A percentile compares a stretch with the other conserved stretches of the same genome.
These are phyloP conservation scores for Fistularia tabacaria DNA, from an alignment of 2,797 vertebrate genomes.

Conservation along the genomic window DNA sequence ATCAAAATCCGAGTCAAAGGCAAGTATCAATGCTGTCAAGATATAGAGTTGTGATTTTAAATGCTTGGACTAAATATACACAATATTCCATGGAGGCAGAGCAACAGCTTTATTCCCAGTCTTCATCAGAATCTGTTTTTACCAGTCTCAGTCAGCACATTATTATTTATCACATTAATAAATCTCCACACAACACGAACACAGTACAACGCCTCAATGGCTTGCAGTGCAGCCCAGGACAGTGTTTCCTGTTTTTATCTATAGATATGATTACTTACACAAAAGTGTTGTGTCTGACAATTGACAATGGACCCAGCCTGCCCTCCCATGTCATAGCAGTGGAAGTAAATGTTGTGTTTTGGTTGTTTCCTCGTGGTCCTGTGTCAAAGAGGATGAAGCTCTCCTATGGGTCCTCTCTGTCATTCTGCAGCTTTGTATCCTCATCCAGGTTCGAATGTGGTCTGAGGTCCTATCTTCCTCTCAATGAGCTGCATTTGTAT, in stretches of 20 bases:
- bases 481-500: constrained; percentile 6
- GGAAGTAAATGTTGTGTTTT: constrained; percentile 56
- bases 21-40: too few species aligned
- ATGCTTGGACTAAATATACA: too few species aligned
- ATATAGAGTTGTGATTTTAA: too few species aligned
- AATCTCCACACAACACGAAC: too few species aligned
- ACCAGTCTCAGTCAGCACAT: constrained; percentile 22
- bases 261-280: constrained; percentile 41
- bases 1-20: too few species aligned
- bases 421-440: constrained; percentile 28
- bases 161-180: too few species aligned
- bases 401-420: constrained; percentile 20
- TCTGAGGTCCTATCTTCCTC: constrained; percentile 35
- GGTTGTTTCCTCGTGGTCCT: constrained; percentile 45
- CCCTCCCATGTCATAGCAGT: constrained; percentile 19
- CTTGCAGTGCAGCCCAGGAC: constrained; percentile 46
- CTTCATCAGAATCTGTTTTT: constrained; percentile 17
- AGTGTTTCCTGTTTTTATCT: constrained; percentile 62
- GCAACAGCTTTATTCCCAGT: too few species aligned
- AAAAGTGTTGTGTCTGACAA: constrained; percentile 64
- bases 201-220: constrained; percentile 31
- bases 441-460: constrained; percentile 48
- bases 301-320: constrained; percentile 34
- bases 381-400: constrained; percentile 38
- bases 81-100: too few species aligned